Conservation (phyloP, 2,113 vertebrate species). For the Penelope pileata region DNA sequence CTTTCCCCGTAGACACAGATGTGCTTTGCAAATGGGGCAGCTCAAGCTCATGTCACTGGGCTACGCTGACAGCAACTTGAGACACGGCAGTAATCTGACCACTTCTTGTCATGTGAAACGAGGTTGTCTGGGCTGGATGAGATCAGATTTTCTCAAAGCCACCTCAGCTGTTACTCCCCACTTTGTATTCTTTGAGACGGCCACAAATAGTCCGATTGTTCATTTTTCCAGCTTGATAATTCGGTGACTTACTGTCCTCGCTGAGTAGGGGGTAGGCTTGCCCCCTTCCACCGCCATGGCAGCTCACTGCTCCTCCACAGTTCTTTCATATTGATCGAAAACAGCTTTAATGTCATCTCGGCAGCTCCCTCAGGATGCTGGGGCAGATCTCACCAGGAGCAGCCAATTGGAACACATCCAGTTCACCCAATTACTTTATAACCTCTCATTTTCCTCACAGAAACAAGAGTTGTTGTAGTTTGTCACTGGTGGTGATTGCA, state of each 20-base stretch:
- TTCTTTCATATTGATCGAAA: background rate
- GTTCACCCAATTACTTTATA: background rate
- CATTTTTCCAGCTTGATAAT: slow-evolving; percentile 12
- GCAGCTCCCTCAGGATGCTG: background rate
- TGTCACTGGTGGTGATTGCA: background rate
- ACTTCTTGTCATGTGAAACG: slow-evolving; percentile 29
- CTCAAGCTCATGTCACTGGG: background rate
- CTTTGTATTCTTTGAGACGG: slow-evolving; percentile 6
- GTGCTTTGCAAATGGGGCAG: background rate
- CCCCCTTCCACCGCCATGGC: background rate
- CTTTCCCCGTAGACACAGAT: background rate
- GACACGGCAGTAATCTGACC: background rate
- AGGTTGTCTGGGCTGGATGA: slow-evolving; percentile 41
- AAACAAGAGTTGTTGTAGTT: background rate
- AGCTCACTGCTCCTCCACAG: background rate
- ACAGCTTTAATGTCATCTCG: background rate
- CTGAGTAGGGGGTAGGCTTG: slow-evolving; percentile 6
- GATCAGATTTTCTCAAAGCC: slow-evolving; percentile 13
- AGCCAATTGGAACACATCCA: background rate
- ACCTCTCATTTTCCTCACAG: background rate
- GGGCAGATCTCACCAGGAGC: background rate
- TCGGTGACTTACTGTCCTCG: background rate
- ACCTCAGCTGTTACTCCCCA: background rate
- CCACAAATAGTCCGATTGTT: slow-evolving; percentile 44
- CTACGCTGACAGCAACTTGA: background rate